Evolutionary conservation across 2,888 invertebrate species (phyloP), one percentile per base, ranked within the genome.

Genomic region (Agrotis puta): DNA sequence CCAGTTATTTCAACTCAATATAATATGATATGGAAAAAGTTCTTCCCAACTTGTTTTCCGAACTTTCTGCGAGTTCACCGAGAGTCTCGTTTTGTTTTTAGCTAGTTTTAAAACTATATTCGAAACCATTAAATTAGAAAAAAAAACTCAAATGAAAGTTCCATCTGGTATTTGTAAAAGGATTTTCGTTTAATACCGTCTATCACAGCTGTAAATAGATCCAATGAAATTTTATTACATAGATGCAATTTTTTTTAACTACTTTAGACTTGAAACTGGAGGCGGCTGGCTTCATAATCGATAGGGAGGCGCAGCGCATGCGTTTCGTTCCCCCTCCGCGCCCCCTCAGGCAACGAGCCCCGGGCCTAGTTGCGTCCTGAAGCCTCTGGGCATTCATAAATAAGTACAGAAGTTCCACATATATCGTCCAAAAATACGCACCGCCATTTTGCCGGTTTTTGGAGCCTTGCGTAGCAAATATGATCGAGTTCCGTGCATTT

Each of bases 301-400:
- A 87, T 87, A 86, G 62, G 24, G 18, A 50, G 61, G 78, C 74
- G 74, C 61, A 69, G 80, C 87, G 86, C 86, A 86, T 86, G 86
- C 85, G 85, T 74, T 73, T 65, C 64, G 61, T 72, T 22, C 72
- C 70, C 58, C 64, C 58, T 59, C 68, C 64, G 57, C 69, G 5
- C 50, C 69, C 66, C 48, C 7, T 14, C 16, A 50, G 22, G 64
- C 20, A 59, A 24, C 22, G 64, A 53, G 77, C 64, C 80, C 77
- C 74, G 74, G 78, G 85, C 82, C 79, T 82, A 73, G 78, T 77
- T 76, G 70, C 79, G 81, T 88, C 89, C 89, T 86, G 81, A 83
- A 87, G 85, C 86, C 89, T 89, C 67, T 68, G 58, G 76, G 74
- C 73, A 71, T 72, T 57, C 68, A 45, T 54, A 61, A 70, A 64